Conservation (phyloP, 2,797 vertebrate genomes). For the Galagoides demidoff region DNA sequence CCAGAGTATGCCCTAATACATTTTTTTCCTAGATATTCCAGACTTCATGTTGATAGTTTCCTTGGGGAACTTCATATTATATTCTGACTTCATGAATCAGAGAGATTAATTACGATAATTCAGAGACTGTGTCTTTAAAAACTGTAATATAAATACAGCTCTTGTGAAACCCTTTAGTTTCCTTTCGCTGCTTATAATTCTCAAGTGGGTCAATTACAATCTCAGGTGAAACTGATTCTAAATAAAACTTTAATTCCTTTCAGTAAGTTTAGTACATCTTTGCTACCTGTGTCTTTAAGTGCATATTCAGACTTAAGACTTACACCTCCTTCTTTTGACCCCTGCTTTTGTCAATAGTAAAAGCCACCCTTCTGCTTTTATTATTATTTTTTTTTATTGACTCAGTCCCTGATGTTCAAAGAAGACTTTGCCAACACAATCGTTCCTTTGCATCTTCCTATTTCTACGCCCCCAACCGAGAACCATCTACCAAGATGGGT, state of each 20-base stretch:
- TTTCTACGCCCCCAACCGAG: slow-evolving; percentile 86
- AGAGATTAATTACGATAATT: slow-evolving; percentile 80
- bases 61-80: slow-evolving; percentile 79
- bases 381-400: slow-evolving; percentile 75
- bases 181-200: slow-evolving; percentile 81
- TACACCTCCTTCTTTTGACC: slow-evolving; percentile 83
- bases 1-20: slow-evolving; percentile 82
- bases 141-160: slow-evolving; percentile 85
- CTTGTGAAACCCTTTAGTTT: slow-evolving; percentile 88
- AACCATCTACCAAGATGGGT: slow-evolving; percentile 82
- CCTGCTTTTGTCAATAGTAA: slow-evolving; percentile 80
- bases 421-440: slow-evolving; percentile 82
- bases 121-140: slow-evolving; percentile 80
- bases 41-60: slow-evolving; percentile 79
- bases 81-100: slow-evolving; percentile 74
- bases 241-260: slow-evolving; percentile 68
- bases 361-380: slow-evolving; percentile 83
- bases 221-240: slow-evolving; percentile 81
- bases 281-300: slow-evolving; percentile 75
- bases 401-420: slow-evolving; percentile 82
- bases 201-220: slow-evolving; percentile 76
- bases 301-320: slow-evolving; percentile 79
- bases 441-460: slow-evolving; percentile 85
- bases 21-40: slow-evolving; percentile 82
- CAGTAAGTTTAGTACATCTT: slow-evolving; percentile 82